phyloP scores from a whole-genome alignment of 2,113 vertebrate genomes.

The Gadus chalcogrammus region DNA sequence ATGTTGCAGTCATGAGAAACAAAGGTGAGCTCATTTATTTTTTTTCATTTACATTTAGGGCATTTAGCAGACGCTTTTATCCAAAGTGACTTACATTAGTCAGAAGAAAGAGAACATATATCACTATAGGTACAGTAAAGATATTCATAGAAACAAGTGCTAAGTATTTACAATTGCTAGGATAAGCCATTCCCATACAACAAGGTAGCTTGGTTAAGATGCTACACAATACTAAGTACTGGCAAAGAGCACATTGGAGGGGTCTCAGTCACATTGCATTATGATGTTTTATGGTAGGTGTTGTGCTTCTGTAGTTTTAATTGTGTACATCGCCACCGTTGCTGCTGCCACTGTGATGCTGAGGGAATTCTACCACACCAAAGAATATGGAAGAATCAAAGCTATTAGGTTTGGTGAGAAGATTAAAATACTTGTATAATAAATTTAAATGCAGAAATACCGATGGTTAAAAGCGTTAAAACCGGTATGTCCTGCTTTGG shows the following conservation, averaged over 20 bases:
- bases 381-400: background rate
- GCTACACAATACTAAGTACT: too few relatives aligned
- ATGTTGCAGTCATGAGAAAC: conserved; percentile 38
- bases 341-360: conserved; percentile 36
- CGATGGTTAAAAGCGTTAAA: background rate
- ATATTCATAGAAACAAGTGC: too few relatives aligned
- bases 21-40: conserved; percentile 48
- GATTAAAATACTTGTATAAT: background rate
- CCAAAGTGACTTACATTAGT: too few relatives aligned
- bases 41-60: background rate
- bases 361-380: conserved; percentile 24
- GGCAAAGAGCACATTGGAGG: background rate
- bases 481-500: background rate
- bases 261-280: background rate
- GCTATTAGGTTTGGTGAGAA: conserved; percentile 36
- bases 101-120: too few relatives aligned
- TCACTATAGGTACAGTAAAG: too few relatives aligned
- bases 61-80: too few relatives aligned
- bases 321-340: conserved; percentile 7
- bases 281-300: background rate
- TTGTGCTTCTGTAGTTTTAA: conserved; percentile 30
- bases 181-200: background rate
- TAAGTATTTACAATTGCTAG: too few relatives aligned
- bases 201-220: background rate
- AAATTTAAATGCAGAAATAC: background rate